Conservation (phyloP, 2,888 invertebrate species). For the Drosophila niveifrons region DNA sequence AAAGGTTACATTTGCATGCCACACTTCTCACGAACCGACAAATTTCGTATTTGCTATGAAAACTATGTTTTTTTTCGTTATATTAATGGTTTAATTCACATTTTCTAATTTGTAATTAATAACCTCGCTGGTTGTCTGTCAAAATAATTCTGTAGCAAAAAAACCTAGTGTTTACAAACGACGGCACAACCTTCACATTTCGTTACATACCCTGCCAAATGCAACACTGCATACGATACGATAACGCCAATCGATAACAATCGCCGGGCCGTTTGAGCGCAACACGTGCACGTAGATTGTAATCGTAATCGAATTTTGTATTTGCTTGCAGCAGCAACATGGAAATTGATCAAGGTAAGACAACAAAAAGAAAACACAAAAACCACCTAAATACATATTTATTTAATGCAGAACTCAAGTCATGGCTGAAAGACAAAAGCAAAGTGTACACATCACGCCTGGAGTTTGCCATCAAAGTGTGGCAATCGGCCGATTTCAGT, state of each 20-base stretch:
- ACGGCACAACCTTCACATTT: background rate
- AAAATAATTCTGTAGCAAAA: too few species aligned
- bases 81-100: background rate
- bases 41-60: background rate
- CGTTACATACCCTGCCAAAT: background rate
- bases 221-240: background rate
- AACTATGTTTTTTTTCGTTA: background rate
- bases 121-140: background rate
- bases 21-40: too few species aligned
- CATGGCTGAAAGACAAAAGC: slow-evolving; percentile 80
- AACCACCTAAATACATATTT: background rate
- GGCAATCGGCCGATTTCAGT: slow-evolving; percentile 83
- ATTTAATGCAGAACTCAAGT: slow-evolving; percentile 73
- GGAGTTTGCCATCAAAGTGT: slow-evolving; percentile 82
- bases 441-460: slow-evolving; percentile 78
- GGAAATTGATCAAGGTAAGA: slow-evolving; percentile 67
- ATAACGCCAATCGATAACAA: slow-evolving; percentile 34
- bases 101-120: background rate
- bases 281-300: slow-evolving; percentile 62
- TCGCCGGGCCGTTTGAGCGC: background rate
- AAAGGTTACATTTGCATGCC: slow-evolving; percentile 7
- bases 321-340: slow-evolving; percentile 38
- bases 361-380: background rate
- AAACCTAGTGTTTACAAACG: background rate
- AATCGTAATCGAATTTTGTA: slow-evolving; percentile 51